Evolutionary conservation across 1,140 invertebrate species (phyloP), one percentile per base, ranked within the genome.

Genomic region (Diorhabda elongata): DNA sequence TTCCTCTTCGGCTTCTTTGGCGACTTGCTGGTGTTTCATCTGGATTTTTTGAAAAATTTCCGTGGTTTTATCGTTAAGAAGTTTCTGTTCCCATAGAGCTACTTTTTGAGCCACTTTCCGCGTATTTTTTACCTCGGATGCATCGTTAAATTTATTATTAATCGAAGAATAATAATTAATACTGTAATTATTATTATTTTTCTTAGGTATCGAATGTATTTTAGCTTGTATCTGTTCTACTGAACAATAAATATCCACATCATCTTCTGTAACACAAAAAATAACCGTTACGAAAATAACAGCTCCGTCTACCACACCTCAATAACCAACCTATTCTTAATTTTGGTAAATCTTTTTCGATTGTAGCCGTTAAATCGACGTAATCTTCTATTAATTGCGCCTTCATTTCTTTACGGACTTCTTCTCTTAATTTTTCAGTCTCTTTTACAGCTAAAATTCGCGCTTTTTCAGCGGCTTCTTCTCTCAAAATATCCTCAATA

Each of bases 211-310:
- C 61, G 82, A 79, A 26, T 71, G 71, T 42, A 86, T 86, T 65
- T 83, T 81, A 67, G 85, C 83, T 44, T 84, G 70, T 7, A 88
- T 73, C 69, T 88, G 87, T 72, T 88, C 87, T 43, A 87, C 87
- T 0, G 87, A 85, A 78, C 87, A 89, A 74, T 89, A 89, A 44
- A 88, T 85, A 68, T 85, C 84, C 74, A 85, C 82, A 44, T 85
- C 76, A 85, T 86, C 66, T 84, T 87, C 41, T 83, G 84, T 79
- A 84, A 87, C 26, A 75, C 85, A 87, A 58, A 78, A 52, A 3
- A 52, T 52, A 52, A 52, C 2, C 45, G n/a, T 8, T 2, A 4
- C n/a, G 47, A 52, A 4, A 52, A 8, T 52, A 52, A 52, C 6
- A 52, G 5, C 2, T 5, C 5, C 45, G 45, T 6, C 8, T 5